Evolutionary conservation across 1,140 invertebrate species (phyloP).

Genomic region (Drosophila fuyamai): DNA sequence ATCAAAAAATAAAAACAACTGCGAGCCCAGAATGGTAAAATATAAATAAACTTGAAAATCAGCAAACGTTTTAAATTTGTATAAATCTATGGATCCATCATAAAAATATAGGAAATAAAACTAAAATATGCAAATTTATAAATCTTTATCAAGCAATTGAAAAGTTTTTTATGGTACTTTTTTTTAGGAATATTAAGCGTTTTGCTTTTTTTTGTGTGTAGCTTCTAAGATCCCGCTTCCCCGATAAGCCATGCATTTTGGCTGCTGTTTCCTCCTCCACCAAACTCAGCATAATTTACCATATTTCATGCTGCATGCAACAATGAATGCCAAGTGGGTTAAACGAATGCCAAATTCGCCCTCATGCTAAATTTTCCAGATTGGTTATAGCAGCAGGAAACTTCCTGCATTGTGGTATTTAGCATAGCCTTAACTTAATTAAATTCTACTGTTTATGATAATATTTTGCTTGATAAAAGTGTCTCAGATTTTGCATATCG

Average conservation of each 20-base stretch:
- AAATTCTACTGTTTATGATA: slow-evolving; percentile 17
- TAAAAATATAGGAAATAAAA: too few species aligned
- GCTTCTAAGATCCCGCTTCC: slow-evolving; percentile 2
- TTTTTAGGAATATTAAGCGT: too few species aligned
- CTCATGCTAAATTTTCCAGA: slow-evolving; percentile 49
- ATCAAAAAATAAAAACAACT: too few species aligned
- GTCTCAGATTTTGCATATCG: too few species aligned
- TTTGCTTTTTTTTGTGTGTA: not conserved
- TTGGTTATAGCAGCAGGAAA: slow-evolving; percentile 25
- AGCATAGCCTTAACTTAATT: slow-evolving; percentile 10
- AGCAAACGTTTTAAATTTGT: too few species aligned
- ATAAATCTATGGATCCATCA: too few species aligned
- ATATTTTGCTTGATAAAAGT: not conserved
- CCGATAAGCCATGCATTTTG: slow-evolving; percentile 53
- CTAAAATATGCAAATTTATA: too few species aligned
- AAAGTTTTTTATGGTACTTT: too few species aligned
- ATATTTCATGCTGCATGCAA: slow-evolving; percentile 77
- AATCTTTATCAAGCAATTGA: too few species aligned
- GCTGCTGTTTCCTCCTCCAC: slow-evolving; percentile 30
- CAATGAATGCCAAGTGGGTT: slow-evolving; percentile 68
- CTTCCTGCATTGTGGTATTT: slow-evolving; percentile 19
- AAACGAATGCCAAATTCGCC: slow-evolving; percentile 62
- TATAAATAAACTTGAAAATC: too few species aligned
- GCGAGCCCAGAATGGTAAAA: too few species aligned
- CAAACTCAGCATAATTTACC: slow-evolving; percentile 58